Evolutionary conservation across 1,140 invertebrate species (phyloP).

Genomic region (Lepidostoma basale): DNA sequence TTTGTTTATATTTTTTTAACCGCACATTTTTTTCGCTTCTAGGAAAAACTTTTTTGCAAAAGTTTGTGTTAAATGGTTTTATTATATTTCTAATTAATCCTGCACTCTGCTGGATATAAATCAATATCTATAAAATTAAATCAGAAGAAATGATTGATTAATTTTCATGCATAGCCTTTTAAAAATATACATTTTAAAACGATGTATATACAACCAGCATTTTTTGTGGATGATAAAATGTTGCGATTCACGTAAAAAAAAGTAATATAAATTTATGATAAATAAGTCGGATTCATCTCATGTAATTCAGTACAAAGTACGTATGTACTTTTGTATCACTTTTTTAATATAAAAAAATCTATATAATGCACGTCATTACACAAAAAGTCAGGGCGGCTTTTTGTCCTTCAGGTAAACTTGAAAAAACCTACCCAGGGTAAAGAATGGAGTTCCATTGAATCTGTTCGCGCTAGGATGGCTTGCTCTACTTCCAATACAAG

Average conservation of each 20-base stretch:
- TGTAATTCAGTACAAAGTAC: too few relatives aligned
- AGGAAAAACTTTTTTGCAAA: neutral
- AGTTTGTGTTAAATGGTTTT: slow-evolving; percentile 9
- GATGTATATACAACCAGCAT: too few relatives aligned
- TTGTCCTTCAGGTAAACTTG: slow-evolving; percentile 30
- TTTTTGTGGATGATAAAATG: too few relatives aligned
- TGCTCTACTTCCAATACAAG: slow-evolving; percentile 31
- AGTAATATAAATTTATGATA: too few relatives aligned
- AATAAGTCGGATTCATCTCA: too few relatives aligned
- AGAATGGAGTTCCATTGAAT: slow-evolving; percentile 24
- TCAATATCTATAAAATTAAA: neutral
- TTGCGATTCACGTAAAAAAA: too few relatives aligned
- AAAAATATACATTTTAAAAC: too few relatives aligned
- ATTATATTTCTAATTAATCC: slow-evolving; percentile 15
- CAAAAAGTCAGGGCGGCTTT: slow-evolving; percentile 20
- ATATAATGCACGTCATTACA: slow-evolving; percentile 2
- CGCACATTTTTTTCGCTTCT: neutral
- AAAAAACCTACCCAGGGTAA: slow-evolving; percentile 2
- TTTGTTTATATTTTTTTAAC: slow-evolving; percentile 30
- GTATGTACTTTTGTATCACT: too few relatives aligned
- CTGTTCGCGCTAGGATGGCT: slow-evolving; percentile 8
- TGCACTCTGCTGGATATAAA: slow-evolving; percentile 6
- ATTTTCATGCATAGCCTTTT: too few relatives aligned
- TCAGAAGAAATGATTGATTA: neutral
- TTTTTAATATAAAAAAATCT: slow-evolving; percentile 5